Conservation (phyloP, 2,888 invertebrate species). For the Gymnoscelis rufifasciata region DNA sequence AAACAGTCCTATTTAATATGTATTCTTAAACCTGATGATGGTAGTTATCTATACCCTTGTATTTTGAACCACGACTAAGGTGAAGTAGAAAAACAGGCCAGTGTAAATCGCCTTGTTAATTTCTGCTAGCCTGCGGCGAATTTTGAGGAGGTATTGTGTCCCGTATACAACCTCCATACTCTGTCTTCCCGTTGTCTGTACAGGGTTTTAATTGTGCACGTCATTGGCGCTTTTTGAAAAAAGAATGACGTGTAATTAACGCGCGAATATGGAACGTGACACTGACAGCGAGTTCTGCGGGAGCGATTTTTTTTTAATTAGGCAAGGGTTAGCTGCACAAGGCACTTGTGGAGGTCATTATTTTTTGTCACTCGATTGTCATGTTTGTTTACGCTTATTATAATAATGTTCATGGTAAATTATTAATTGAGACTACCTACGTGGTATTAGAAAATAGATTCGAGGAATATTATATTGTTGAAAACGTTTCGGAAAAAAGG, state of each 20-base stretch:
- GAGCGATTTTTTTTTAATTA: slow-evolving; percentile 72
- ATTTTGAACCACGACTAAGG: not conserved
- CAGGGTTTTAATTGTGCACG: slow-evolving; percentile 78
- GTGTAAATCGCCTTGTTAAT: slow-evolving; percentile 81
- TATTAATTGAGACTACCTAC: too few species aligned
- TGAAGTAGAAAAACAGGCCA: slow-evolving; percentile 68
- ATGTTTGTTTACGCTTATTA: not conserved
- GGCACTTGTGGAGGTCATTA: slow-evolving; percentile 16
- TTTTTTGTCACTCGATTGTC: slow-evolving; percentile 17
- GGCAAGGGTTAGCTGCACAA: slow-evolving; percentile 46
- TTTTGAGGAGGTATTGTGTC: slow-evolving; percentile 78
- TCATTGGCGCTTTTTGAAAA: slow-evolving; percentile 79
- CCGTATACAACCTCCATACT: slow-evolving; percentile 57
- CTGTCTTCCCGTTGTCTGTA: slow-evolving; percentile 75
- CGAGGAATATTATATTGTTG: too few species aligned
- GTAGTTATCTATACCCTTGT: too few species aligned
- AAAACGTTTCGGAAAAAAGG: too few species aligned
- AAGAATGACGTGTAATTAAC: slow-evolving; percentile 80
- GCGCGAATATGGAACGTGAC: slow-evolving; percentile 79
- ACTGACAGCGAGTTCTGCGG: slow-evolving; percentile 77
- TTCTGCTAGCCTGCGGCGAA: slow-evolving; percentile 77
- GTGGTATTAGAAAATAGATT: too few species aligned
- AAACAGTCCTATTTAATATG: too few species aligned
- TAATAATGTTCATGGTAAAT: too few species aligned
- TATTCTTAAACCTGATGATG: too few species aligned